Conservation (phyloP, 2,888 invertebrate species). For the Thecophora atra region DNA sequence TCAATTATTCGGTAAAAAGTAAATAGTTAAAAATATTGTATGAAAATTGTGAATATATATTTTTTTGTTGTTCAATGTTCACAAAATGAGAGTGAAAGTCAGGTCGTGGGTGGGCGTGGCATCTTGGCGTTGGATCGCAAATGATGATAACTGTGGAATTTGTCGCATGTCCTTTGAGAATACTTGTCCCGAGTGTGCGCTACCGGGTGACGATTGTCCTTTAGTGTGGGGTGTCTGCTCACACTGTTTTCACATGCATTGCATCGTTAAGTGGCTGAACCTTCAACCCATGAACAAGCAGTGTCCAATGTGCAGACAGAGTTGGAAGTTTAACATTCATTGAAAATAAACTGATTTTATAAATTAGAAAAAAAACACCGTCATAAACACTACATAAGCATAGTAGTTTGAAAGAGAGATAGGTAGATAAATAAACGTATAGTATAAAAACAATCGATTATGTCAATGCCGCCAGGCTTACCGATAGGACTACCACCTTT, state of each 20-base stretch:
- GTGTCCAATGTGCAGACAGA: conserved; percentile 98
- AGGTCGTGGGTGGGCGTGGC: conserved; percentile 90
- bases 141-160: conserved; percentile 99
- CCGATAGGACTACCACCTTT: conserved; percentile 79
- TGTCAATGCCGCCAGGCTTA: conserved; percentile 68
- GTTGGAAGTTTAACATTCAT: conserved; percentile 96
- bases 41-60: too few relatives aligned
- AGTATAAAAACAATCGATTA: conserved; percentile 23
- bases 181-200: conserved; percentile 96
- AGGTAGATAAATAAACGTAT: conserved; percentile 7
- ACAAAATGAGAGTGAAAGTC: conserved; percentile 65
- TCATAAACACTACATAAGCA: not conserved
- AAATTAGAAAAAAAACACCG: conserved; percentile 1
- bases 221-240: conserved; percentile 98
- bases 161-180: conserved; percentile 99
- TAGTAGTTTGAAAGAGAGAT: not conserved
- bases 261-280: conserved; percentile 99
- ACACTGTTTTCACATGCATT: conserved; percentile 99
- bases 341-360: conserved; percentile 58
- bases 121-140: conserved; percentile 98
- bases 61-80: conserved; percentile 41
- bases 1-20: too few relatives aligned
- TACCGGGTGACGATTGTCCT: conserved; percentile 98
- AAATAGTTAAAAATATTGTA: too few relatives aligned
- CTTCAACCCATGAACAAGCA: conserved; percentile 87